Conservation (phyloP, 2,888 invertebrate genomes). For the Nemotelus pantherinus region DNA sequence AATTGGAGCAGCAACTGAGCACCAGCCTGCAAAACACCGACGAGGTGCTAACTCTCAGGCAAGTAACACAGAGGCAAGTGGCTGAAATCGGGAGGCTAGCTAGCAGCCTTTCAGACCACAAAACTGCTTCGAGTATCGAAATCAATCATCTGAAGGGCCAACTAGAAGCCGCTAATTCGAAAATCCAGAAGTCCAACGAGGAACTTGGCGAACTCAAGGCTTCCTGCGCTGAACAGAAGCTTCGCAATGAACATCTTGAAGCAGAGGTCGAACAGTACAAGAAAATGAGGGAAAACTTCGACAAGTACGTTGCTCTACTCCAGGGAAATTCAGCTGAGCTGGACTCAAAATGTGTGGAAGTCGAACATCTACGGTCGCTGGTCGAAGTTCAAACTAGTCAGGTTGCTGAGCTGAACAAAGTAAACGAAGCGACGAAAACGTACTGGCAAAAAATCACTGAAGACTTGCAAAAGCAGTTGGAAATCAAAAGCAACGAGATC, state of each 20-base stretch:
- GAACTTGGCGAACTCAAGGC: neutral
- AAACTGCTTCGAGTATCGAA: neutral
- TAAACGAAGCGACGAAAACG: neutral
- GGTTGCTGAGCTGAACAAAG: constrained; percentile 7
- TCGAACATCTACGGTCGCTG: constrained; percentile 28
- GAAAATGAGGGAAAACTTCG: constrained; percentile 42
- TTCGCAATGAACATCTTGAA: constrained; percentile 19
- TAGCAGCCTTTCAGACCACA: neutral
- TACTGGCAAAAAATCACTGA: constrained; percentile 17
- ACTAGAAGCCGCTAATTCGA: neutral
- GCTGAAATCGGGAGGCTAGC: constrained; percentile 18
- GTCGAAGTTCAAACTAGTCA: neutral
- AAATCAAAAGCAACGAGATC: neutral
- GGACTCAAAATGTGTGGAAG: constrained; percentile 41
- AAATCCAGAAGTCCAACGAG: neutral
- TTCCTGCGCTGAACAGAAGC: constrained; percentile 11
- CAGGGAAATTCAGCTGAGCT: constrained; percentile 42
- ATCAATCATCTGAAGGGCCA: neutral
- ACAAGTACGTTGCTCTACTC: constrained; percentile 41
- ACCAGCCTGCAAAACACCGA: constrained; percentile 5
- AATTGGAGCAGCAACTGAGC: constrained; percentile 5
- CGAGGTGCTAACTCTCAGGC: constrained; percentile 15
- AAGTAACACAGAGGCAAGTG: constrained; percentile 18
- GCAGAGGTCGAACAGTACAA: constrained; percentile 42
- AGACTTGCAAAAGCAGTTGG: neutral